phyloP scores from a whole-genome alignment of 2,797 vertebrate genomes.

The Graptemys geographica region DNA sequence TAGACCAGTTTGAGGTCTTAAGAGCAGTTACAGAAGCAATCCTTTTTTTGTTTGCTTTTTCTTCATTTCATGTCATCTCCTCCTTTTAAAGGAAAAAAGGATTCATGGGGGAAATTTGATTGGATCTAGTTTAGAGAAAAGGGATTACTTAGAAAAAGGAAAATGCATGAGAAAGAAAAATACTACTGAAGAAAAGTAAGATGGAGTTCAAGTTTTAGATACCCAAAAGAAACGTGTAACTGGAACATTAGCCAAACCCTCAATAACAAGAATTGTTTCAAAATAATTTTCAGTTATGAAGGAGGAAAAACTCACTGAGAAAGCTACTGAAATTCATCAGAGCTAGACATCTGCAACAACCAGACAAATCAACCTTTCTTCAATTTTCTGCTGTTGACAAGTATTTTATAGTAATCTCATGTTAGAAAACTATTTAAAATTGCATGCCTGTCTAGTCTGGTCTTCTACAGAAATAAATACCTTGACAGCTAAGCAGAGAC shows the following conservation, averaged over 20 bases:
- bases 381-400: neutral
- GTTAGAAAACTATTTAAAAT: slow-evolving; percentile 6
- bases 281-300: neutral
- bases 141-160: neutral
- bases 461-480: neutral
- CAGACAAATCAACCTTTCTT: slow-evolving; percentile 6
- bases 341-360: neutral
- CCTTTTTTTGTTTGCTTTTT: neutral
- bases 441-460: neutral
- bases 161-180: neutral
- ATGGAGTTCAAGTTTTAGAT: neutral
- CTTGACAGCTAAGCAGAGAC: neutral
- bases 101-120: neutral
- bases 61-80: neutral
- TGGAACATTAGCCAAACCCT: neutral
- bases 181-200: neutral
- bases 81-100: neutral
- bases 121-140: neutral
- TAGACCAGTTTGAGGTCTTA: neutral
- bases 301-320: neutral
- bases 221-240: neutral
- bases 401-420: neutral
- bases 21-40: neutral
- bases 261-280: neutral
- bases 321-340: neutral